A percentile compares a stretch with the other conserved stretches of the same genome.
These are phyloP conservation scores for Danaus melanippus DNA, from an alignment of 1,140 invertebrate species.

Conservation along the genomic window DNA sequence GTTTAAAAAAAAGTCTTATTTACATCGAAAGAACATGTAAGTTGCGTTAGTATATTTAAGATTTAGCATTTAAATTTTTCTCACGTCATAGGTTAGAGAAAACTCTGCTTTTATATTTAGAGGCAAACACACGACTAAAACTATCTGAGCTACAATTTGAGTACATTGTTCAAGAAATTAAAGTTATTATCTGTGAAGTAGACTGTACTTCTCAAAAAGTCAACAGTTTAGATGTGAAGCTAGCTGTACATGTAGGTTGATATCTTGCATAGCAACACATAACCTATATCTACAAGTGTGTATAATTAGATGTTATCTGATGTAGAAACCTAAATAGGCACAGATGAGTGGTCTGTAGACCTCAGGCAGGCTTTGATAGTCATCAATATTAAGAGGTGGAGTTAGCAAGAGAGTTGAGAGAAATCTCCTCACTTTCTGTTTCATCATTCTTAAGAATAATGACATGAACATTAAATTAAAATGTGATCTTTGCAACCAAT, in stretches of 20 bases:
- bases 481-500: too few species aligned
- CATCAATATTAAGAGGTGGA: conserved; percentile 17
- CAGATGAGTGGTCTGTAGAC: conserved; percentile 18
- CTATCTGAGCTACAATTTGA: conserved; percentile 12
- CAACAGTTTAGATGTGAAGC: conserved; percentile 18
- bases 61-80: too few species aligned
- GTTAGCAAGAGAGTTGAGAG: too few species aligned
- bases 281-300: conserved; percentile 50
- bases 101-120: too few species aligned
- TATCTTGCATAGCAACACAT: conserved; percentile 64
- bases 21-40: too few species aligned
- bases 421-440: too few species aligned
- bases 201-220: conserved; percentile 16
- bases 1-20: too few species aligned
- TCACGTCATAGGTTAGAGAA: too few species aligned
- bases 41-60: too few species aligned
- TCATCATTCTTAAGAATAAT: too few species aligned
- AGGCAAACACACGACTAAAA: too few species aligned
- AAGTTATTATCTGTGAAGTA: background rate
- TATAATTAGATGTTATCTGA: conserved; percentile 46
- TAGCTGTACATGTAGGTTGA: conserved; percentile 26
- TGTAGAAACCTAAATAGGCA: conserved; percentile 33
- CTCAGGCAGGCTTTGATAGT: conserved; percentile 13
- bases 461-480: too few species aligned
- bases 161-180: conserved; percentile 19